Base-by-base conservation (phyloP, 2,113 vertebrate genomes). In the Lophochroa leadbeateri region DNA sequence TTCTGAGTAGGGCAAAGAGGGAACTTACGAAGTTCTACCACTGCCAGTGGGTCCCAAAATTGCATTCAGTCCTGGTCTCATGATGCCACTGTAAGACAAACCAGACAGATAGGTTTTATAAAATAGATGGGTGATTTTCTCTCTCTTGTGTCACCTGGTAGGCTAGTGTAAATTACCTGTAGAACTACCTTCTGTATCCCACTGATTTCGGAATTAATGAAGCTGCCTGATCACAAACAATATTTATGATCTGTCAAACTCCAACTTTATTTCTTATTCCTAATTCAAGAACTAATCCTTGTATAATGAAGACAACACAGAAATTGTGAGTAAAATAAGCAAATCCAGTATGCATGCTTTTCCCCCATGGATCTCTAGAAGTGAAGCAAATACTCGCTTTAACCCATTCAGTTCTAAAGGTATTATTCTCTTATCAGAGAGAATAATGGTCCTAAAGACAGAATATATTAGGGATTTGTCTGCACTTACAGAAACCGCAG, bases 21-120 rank as follows among this genome's bases (percentile, higher is more conserved):
- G 17, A 91, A 99, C 99, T 99, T 97, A 99, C 99, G 99, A 99
- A 95, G 99, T 99, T 97, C 99, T 99, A 52, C 99, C 99, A 92
- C 99, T 97, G 81, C 99, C 99, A 37, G 99, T 99, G 13, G 99
- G 99, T 91, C 99, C 99, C 87, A 99, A 97, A 94, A 99, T 99
- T 65, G 99, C 99, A 44, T 99, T 99, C 90, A 99, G 98, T 37
- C 99, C 99, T 33, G 99, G 99, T 96, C 94, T 98, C 99, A 99
- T 99, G 86, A 99, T 98, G n/a, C 99, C 99, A 97, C 99, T 99
- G 97, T 28, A 96, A 98, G 90, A 97, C 14, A 97, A 90, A 90
- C 86, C 43, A 82, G 65, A 64, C 4, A 81, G 37, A 64, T 5
- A 79, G 37, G 31, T 41, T 83, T 92, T 20, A 81, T 24, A 16